phyloP scores from a whole-genome alignment of 2,113 vertebrate genomes.

The Stercorarius parasiticus region DNA sequence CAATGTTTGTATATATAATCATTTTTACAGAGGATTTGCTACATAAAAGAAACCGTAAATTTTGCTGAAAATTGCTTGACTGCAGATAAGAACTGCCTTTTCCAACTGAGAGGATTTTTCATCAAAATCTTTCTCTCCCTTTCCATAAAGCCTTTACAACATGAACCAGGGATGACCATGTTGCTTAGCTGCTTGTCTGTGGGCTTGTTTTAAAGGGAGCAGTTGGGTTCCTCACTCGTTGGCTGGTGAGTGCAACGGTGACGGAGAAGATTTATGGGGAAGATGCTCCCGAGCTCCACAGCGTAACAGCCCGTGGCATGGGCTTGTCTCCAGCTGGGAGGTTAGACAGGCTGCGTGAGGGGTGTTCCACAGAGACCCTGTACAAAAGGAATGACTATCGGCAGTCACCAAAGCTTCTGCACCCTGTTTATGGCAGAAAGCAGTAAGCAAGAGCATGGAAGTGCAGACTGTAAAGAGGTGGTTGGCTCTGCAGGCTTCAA shows the following conservation, averaged over 20 bases:
- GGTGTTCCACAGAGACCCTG: neutral
- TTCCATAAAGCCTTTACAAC: neutral
- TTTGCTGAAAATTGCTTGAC: conserved; percentile 27
- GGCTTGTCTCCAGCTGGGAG: neutral
- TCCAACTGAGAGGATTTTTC: neutral
- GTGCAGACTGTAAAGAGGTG: neutral
- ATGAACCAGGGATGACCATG: neutral
- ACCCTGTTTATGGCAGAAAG: neutral
- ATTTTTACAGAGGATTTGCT: conserved; percentile 47
- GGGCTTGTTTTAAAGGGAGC: neutral
- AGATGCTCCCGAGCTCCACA: neutral
- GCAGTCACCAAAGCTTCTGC: neutral
- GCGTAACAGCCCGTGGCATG: rapidly evolving
- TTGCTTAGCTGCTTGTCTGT: neutral
- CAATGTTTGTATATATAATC: conserved; percentile 52
- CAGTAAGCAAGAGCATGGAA: neutral
- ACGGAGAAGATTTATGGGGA: neutral
- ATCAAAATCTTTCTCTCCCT: neutral
- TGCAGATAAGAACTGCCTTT: conserved; percentile 30
- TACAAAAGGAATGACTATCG: neutral
- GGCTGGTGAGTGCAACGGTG: rapidly evolving
- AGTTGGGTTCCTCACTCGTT: neutral
- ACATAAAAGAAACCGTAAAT: conserved; percentile 26
- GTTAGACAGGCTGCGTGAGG: neutral
- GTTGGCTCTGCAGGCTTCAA: neutral